Evolutionary conservation across 2,113 vertebrate genomes (phyloP).

Genomic region (Hucho hucho): DNA sequence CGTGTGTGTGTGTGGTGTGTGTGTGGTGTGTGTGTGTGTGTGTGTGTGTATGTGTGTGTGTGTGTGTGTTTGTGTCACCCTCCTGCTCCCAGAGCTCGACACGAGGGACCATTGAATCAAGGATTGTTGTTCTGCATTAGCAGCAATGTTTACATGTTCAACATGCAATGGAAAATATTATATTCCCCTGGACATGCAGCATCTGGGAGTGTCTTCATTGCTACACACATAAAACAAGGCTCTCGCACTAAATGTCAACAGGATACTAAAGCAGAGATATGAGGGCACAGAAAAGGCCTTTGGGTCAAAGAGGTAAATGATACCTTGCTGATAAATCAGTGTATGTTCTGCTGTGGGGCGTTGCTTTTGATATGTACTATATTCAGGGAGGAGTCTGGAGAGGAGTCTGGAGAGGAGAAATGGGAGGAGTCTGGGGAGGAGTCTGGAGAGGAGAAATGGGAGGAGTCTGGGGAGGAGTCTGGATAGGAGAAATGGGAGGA

Average conservation of each 20-base stretch:
- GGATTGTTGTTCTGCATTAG: too few relatives aligned
- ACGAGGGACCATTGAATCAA: too few relatives aligned
- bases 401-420: too few relatives aligned
- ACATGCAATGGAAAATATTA: background rate
- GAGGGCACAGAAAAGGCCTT: slow-evolving; percentile 68
- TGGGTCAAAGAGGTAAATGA: slow-evolving; percentile 69
- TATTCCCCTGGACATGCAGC: background rate
- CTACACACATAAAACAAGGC: slow-evolving; percentile 30
- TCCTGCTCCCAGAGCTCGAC: too few relatives aligned
- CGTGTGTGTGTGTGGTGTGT: background rate
- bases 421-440: too few relatives aligned
- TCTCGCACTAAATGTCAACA: slow-evolving; percentile 30
- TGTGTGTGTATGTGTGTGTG: background rate
- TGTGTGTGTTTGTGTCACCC: background rate
- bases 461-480: too few relatives aligned
- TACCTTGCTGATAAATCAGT: slow-evolving; percentile 63
- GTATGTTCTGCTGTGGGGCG: slow-evolving; percentile 50
- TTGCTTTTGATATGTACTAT: slow-evolving; percentile 66
- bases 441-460: too few relatives aligned
- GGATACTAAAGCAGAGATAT: slow-evolving; percentile 63
- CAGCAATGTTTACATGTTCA: slow-evolving; percentile 28
- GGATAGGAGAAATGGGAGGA: too few relatives aligned
- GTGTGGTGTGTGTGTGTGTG: too few relatives aligned
- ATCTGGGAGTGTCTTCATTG: slow-evolving; percentile 33
- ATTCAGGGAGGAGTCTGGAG: background rate